A percentile compares a stretch with the other conserved stretches of the same genome.
Conservation (phyloP, 2,113 vertebrate species). For the Cathartes aura region DNA sequence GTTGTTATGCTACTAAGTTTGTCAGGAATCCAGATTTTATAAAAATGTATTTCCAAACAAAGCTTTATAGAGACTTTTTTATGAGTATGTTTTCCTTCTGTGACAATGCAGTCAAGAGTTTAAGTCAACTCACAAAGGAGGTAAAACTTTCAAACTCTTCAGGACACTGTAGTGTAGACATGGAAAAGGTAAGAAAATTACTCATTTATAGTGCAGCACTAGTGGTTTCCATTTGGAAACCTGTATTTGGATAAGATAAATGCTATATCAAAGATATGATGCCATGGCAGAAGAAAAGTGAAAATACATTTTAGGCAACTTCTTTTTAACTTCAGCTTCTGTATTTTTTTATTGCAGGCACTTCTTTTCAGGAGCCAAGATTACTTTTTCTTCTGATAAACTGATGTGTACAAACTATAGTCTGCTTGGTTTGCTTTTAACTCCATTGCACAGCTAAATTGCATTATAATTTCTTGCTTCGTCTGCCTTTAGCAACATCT, state of each 20-base stretch:
- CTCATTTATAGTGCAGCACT: not conserved
- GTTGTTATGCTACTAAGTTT: not conserved
- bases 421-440: not conserved
- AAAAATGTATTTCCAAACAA: not conserved
- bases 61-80: not conserved
- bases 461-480: not conserved
- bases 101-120: not conserved
- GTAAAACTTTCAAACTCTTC: not conserved
- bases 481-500: not conserved
- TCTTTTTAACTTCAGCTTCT: not conserved
- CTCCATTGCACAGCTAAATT: not conserved
- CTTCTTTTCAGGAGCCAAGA: not conserved
- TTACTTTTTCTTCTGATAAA: not conserved
- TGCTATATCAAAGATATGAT: not conserved
- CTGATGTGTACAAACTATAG: not conserved
- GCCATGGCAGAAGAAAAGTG: not conserved
- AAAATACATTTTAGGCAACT: not conserved
- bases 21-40: not conserved
- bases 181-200: not conserved
- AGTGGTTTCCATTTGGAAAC: not conserved
- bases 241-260: not conserved
- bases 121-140: not conserved
- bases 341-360: not conserved
- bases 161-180: accelerated
- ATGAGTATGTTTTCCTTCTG: not conserved